These are phyloP conservation scores for Nothura maculosa DNA, from an alignment of 2,797 vertebrate species.

Conservation along the genomic window DNA sequence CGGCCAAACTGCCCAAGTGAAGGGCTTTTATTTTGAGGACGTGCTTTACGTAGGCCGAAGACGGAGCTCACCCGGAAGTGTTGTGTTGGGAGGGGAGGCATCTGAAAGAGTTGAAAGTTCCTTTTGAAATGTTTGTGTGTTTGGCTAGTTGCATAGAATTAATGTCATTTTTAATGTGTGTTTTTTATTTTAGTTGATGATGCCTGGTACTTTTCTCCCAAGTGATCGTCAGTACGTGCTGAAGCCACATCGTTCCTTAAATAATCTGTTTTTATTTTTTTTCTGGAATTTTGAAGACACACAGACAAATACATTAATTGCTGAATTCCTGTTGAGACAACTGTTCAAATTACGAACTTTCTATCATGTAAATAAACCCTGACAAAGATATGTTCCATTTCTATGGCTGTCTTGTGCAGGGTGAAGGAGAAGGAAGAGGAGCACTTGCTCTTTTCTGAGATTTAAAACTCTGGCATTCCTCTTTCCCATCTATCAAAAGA, in stretches of 20 bases:
- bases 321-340: slow-evolving; percentile 40
- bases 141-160: not conserved
- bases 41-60: not conserved
- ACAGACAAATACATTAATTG: not conserved
- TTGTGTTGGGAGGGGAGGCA: not conserved
- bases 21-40: not conserved
- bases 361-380: slow-evolving; percentile 77
- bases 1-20: not conserved
- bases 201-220: slow-evolving; percentile 81
- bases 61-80: not conserved
- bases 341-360: slow-evolving; percentile 29
- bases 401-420: not conserved
- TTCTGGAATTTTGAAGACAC: not conserved
- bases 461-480: not conserved
- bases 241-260: slow-evolving; percentile 32
- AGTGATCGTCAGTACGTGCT: slow-evolving; percentile 40
- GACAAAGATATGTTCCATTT: slow-evolving; percentile 39
- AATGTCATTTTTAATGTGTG: not conserved
- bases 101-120: not conserved
- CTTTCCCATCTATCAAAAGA: not conserved
- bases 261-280: not conserved
- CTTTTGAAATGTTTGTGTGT: not conserved
- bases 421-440: slow-evolving; percentile 26
- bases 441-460: not conserved
- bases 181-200: slow-evolving; percentile 76